These are phyloP conservation scores for Diaphora mendica DNA, from an alignment of 2,888 invertebrate genomes.

Conservation along the genomic window DNA sequence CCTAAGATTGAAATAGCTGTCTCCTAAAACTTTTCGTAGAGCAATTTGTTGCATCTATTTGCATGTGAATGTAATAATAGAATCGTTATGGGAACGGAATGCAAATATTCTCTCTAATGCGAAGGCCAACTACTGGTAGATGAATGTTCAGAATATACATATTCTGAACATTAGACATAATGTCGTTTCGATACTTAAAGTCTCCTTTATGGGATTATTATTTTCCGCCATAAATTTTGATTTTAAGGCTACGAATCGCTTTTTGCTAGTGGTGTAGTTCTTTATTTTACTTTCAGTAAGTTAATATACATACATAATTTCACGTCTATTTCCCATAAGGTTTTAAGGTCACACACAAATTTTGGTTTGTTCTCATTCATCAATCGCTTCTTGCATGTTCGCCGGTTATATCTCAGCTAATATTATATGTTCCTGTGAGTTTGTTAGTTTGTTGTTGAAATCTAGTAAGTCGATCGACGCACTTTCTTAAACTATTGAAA, in stretches of 20 bases:
- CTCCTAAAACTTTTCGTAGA: slow-evolving; percentile 65
- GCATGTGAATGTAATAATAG: slow-evolving; percentile 72
- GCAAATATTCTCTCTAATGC: slow-evolving; percentile 68
- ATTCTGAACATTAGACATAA: background rate
- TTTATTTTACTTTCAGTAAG: background rate
- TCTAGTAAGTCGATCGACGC: too few species aligned
- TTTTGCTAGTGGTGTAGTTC: background rate
- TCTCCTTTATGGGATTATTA: slow-evolving; percentile 8
- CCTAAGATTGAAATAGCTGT: slow-evolving; percentile 52
- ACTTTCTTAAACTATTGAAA: too few species aligned
- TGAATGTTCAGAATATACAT: slow-evolving; percentile 38
- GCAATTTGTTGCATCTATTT: slow-evolving; percentile 73
- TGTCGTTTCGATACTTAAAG: slow-evolving; percentile 18
- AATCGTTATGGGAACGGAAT: slow-evolving; percentile 72
- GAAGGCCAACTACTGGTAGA: slow-evolving; percentile 66
- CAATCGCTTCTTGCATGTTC: too few species aligned
- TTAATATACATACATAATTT: background rate
- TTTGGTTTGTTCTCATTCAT: too few species aligned
- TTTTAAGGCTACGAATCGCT: background rate
- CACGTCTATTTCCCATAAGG: too few species aligned
- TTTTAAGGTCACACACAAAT: too few species aligned
- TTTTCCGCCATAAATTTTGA: background rate
- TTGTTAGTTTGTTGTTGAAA: too few species aligned
- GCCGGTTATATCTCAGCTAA: background rate
- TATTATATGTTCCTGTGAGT: background rate